phyloP scores from a whole-genome alignment of 2,888 invertebrate genomes.

The Drosophila macrospina region DNA sequence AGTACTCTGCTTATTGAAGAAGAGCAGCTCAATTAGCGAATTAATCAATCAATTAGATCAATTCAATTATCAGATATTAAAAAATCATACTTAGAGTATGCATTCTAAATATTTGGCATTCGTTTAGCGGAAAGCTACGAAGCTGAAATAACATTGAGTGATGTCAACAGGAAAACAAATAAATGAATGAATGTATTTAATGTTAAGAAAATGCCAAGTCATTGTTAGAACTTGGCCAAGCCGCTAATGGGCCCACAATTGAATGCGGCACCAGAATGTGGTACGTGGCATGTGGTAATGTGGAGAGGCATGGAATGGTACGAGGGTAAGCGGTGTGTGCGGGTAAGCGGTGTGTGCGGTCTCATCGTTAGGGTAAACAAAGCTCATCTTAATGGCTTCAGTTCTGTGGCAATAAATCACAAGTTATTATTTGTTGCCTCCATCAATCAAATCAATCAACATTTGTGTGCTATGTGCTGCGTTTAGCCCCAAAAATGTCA shows the following conservation, averaged over 20 bases:
- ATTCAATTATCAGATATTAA: neutral
- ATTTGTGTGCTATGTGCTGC: neutral
- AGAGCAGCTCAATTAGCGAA: too few relatives aligned
- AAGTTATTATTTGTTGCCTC: conserved; percentile 51
- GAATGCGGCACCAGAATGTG: neutral
- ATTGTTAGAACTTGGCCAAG: conserved; percentile 24
- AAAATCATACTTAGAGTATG: neutral
- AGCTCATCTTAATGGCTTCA: conserved; percentile 37
- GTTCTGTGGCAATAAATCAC: conserved; percentile 62
- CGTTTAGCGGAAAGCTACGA: neutral
- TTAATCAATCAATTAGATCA: too few relatives aligned
- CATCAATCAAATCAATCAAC: conserved; percentile 74
- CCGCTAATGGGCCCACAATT: conserved; percentile 43
- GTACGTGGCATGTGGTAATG: neutral
- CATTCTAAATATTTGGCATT: neutral
- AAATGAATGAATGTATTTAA: conserved; percentile 24
- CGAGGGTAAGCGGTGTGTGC: neutral
- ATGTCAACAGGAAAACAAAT: conserved; percentile 36
- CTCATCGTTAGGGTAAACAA: conserved; percentile 31
- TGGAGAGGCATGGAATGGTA: too few relatives aligned
- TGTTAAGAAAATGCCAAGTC: conserved; percentile 27
- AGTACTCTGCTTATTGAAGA: too few relatives aligned
- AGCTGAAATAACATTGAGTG: conserved; percentile 27
- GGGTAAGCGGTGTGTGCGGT: conserved; percentile 5
- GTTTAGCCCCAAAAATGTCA: conserved; percentile 26